Percentiles rank a stretch among this genome's conserved stretches.
phyloP scores from a whole-genome alignment of 37 sponge, comb jelly and placozoan species.

The Agelas oroides region DNA sequence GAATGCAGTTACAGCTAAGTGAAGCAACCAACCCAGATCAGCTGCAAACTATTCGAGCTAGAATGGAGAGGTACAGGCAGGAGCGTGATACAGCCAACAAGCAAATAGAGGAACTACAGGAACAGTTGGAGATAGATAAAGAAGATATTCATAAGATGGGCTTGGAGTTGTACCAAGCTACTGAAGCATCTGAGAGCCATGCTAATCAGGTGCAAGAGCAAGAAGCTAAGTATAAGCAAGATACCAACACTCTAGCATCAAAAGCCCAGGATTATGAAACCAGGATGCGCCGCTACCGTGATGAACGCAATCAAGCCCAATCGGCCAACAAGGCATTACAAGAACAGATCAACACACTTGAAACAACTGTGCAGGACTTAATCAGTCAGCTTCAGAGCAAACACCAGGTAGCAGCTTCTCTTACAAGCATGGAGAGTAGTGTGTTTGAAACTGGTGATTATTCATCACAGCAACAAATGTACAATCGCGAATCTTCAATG shows the following conservation, averaged over 20 bases:
- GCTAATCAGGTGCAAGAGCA: neutral
- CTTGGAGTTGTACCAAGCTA: neutral
- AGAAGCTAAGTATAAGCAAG: neutral
- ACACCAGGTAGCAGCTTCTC: too few species aligned
- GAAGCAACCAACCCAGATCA: slow-evolving; percentile 27
- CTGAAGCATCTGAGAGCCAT: neutral
- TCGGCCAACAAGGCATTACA: neutral
- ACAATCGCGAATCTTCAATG: too few species aligned
- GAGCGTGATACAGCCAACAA: slow-evolving; percentile 46
- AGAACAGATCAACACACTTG: neutral
- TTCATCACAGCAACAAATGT: too few species aligned
- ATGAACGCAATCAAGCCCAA: slow-evolving; percentile 36
- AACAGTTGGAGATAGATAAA: neutral
- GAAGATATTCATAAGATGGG: neutral
- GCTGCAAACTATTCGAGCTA: slow-evolving; percentile 26
- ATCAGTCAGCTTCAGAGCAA: too few species aligned
- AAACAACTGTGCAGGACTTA: neutral
- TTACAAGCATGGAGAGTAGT: too few species aligned
- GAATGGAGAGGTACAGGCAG: slow-evolving; percentile 43
- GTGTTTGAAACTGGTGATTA: too few species aligned
- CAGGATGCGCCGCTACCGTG: slow-evolving; percentile 35
- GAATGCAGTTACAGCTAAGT: slow-evolving; percentile 42
- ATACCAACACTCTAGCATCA: neutral
- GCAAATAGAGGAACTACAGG: slow-evolving; percentile 11
- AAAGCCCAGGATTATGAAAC: neutral